Percentiles rank a stretch among this genome's conserved stretches.
phyloP scores from a whole-genome alignment of 2,113 vertebrate genomes.

The Ursus arctos region DNA sequence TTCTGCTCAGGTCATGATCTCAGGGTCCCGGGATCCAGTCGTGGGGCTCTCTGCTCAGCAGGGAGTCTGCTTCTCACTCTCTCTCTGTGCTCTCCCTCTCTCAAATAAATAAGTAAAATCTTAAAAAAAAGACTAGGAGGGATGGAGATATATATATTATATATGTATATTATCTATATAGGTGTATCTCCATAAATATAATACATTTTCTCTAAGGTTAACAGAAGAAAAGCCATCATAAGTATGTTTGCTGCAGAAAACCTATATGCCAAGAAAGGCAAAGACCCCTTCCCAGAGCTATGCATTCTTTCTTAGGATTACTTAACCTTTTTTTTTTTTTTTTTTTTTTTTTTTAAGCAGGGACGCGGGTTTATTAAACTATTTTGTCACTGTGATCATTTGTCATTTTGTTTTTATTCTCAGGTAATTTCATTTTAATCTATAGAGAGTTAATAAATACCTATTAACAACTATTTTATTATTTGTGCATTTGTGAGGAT shows the following conservation, averaged over 20 bases:
- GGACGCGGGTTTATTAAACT: background rate
- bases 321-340: no score
- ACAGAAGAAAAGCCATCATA: background rate
- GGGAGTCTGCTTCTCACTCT: no score
- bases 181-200: background rate
- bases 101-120: no score
- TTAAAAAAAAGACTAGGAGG: background rate
- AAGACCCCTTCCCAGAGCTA: background rate
- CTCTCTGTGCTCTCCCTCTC: no score
- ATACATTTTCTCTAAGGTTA: background rate
- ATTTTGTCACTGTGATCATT: background rate
- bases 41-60: no score
- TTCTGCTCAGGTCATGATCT: no score
- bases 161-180: background rate
- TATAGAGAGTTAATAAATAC: slow-evolving; percentile 25
- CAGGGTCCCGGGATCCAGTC: no score
- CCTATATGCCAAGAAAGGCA: background rate
- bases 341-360: background rate
- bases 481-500: background rate
- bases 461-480: slow-evolving; percentile 4
- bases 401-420: slow-evolving; percentile 37
- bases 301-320: background rate
- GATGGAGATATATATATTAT: background rate
- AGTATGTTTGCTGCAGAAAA: background rate
- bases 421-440: slow-evolving; percentile 36